A percentile compares a stretch with the other conserved stretches of the same genome.
Conservation (phyloP, 1,140 invertebrate genomes). For the Drosophila leontia region DNA sequence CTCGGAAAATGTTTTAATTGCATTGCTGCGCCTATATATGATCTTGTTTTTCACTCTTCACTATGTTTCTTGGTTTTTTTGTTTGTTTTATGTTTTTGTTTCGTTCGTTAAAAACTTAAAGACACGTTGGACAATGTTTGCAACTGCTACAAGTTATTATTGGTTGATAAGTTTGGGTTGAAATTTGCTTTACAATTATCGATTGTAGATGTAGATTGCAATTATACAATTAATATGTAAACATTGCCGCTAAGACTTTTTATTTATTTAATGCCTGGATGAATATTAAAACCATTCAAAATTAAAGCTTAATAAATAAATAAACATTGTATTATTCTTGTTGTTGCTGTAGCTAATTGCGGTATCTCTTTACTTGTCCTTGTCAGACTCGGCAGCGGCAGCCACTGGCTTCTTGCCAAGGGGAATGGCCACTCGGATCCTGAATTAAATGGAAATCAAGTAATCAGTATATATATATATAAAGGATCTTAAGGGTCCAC, state of each 20-base stretch:
- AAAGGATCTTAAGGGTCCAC: too few species aligned
- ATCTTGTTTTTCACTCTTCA: slow-evolving; percentile 25
- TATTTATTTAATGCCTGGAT: slow-evolving; percentile 79
- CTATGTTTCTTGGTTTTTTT: slow-evolving; percentile 10
- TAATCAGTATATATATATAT: neutral
- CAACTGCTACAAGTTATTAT: slow-evolving; percentile 67
- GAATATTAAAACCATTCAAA: slow-evolving; percentile 80
- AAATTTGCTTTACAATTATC: slow-evolving; percentile 56
- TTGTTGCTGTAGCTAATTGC: slow-evolving; percentile 59
- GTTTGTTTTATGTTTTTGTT: slow-evolving; percentile 26
- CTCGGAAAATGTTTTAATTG: slow-evolving; percentile 53
- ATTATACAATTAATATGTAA: slow-evolving; percentile 71
- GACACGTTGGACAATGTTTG: slow-evolving; percentile 73
- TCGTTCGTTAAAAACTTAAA: slow-evolving; percentile 81
- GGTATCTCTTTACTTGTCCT: slow-evolving; percentile 90
- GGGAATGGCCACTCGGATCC: slow-evolving; percentile 95
- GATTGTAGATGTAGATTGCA: slow-evolving; percentile 58
- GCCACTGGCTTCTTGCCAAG: slow-evolving; percentile 89
- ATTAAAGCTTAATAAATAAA: slow-evolving; percentile 83
- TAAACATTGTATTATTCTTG: slow-evolving; percentile 60
- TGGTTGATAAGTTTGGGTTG: slow-evolving; percentile 31
- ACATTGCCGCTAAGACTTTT: slow-evolving; percentile 60
- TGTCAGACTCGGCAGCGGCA: slow-evolving; percentile 88
- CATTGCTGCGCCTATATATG: slow-evolving; percentile 56
- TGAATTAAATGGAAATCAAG: slow-evolving; percentile 85